Evolutionary conservation across 2,113 vertebrate genomes (phyloP).

Genomic region (Ctenomys sociabilis): DNA sequence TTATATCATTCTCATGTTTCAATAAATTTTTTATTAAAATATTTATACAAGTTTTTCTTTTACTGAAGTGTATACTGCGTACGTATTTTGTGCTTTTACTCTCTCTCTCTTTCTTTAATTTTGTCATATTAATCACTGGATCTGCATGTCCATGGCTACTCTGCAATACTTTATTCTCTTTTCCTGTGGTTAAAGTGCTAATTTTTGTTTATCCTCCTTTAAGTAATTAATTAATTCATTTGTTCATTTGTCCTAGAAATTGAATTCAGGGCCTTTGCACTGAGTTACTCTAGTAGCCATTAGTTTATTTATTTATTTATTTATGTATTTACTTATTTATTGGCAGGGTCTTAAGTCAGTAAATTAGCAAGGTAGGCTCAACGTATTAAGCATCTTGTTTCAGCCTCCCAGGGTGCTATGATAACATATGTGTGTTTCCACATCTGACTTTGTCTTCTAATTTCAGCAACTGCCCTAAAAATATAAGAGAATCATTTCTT

Average conservation of each 20-base stretch:
- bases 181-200: background rate
- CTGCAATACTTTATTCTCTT: background rate
- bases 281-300: background rate
- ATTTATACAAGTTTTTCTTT: no score
- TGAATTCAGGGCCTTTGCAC: no score
- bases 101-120: background rate
- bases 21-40: no score
- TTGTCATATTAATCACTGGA: background rate
- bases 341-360: background rate
- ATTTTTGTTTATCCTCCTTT: background rate
- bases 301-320: background rate
- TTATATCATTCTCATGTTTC: no score
- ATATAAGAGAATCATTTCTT: background rate
- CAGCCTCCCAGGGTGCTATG: background rate
- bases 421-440: background rate
- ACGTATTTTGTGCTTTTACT: no score
- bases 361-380: background rate
- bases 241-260: no score
- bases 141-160: background rate
- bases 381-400: background rate
- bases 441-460: background rate
- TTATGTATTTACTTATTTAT: background rate
- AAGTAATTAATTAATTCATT: no score
- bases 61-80: no score
- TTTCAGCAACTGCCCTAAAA: background rate